These are phyloP conservation scores for Hystrix cristata DNA, from an alignment of 2,113 vertebrate species.

Conservation along the genomic window DNA sequence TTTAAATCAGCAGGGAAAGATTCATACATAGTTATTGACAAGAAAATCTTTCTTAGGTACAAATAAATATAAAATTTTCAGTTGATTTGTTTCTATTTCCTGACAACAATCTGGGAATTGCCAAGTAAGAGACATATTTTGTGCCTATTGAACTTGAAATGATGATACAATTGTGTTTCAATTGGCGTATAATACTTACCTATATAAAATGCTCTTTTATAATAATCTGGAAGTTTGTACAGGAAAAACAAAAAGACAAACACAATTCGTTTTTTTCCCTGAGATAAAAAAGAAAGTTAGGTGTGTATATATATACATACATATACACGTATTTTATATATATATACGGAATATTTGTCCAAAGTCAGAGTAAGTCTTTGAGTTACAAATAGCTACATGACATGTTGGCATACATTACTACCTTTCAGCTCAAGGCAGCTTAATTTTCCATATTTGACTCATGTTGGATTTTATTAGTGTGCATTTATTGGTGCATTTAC, in stretches of 20 bases:
- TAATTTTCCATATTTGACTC: slow-evolving; percentile 31
- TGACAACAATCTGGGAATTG: slow-evolving; percentile 67
- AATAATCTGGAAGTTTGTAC: slow-evolving; percentile 52
- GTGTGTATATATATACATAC: neutral
- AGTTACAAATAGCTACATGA: slow-evolving; percentile 14
- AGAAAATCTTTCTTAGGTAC: slow-evolving; percentile 66
- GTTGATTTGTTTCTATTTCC: slow-evolving; percentile 65
- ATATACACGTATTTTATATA: too few species aligned
- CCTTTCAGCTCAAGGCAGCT: neutral
- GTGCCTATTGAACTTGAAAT: slow-evolving; percentile 72
- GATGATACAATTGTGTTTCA: slow-evolving; percentile 70
- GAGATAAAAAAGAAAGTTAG: slow-evolving; percentile 12
- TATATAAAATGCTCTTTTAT: slow-evolving; percentile 61
- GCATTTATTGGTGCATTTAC: neutral
- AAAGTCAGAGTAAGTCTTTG: slow-evolving; percentile 46
- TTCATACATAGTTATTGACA: slow-evolving; percentile 66
- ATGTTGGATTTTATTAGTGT: neutral
- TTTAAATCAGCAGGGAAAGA: slow-evolving; percentile 76
- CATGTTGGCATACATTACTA: slow-evolving; percentile 10
- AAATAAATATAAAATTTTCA: slow-evolving; percentile 72
- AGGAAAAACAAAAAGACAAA: slow-evolving; percentile 52
- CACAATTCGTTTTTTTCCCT: slow-evolving; percentile 38
- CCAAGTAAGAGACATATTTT: slow-evolving; percentile 68
- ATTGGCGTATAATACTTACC: neutral
- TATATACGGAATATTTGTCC: neutral